phyloP scores from a whole-genome alignment of 1,140 invertebrate genomes.

The Charaxes varanes region DNA sequence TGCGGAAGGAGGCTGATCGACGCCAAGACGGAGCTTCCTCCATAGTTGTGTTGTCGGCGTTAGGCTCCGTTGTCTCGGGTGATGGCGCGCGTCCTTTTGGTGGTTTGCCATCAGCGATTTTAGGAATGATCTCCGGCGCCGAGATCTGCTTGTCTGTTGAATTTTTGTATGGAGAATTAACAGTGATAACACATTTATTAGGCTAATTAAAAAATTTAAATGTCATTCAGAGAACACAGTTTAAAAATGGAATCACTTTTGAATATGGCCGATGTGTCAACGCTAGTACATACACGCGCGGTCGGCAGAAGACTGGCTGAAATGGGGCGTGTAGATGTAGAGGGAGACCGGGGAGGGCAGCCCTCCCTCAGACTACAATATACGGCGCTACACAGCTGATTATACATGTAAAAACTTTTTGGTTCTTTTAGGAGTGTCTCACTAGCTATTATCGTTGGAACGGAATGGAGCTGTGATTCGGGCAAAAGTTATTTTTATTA shows the following conservation, averaged over 20 bases:
- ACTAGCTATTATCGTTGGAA: constrained; percentile 10
- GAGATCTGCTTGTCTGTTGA: constrained; percentile 62
- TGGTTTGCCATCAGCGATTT: constrained; percentile 71
- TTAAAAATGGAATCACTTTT: no score
- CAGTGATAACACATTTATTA: no score
- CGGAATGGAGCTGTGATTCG: constrained; percentile 4
- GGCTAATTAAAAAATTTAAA: no score
- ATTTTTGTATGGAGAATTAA: no score
- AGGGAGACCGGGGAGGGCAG: constrained; percentile 10
- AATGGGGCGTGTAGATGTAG: constrained; percentile 2
- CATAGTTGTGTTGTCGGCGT: constrained; percentile 15
- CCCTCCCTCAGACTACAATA: constrained; percentile 7
- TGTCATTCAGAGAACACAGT: no score
- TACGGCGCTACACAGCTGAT: constrained; percentile 18
- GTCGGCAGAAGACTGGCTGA: constrained; percentile 12
- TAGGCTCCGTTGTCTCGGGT: constrained; percentile 33
- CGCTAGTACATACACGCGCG: constrained; percentile 8
- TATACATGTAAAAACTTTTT: constrained; percentile 23
- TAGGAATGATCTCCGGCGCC: constrained; percentile 77
- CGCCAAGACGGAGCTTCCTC: constrained; percentile 55
- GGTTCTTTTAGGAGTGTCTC: constrained; percentile 9
- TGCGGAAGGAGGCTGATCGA: constrained; percentile 47
- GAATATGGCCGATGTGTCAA: neutral
- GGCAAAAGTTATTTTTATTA: constrained; percentile 4
- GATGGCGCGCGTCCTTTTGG: constrained; percentile 51